These are phyloP conservation scores for Andrena chrysosceles DNA, from an alignment of 2,888 invertebrate genomes.

Conservation along the genomic window DNA sequence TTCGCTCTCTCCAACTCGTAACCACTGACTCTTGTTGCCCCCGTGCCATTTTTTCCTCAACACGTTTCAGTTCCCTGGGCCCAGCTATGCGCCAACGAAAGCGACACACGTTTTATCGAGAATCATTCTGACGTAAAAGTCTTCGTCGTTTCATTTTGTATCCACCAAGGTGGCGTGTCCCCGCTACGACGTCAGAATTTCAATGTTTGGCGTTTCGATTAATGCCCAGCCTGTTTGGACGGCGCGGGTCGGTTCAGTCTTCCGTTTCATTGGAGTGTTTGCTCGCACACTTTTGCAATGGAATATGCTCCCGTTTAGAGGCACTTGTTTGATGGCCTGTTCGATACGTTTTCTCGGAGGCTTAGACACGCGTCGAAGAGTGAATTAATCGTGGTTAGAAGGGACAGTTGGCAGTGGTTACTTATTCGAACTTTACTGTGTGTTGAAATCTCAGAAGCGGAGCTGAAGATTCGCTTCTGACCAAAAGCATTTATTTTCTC, in stretches of 20 bases:
- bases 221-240: conserved; percentile 6
- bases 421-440: too few relatives aligned
- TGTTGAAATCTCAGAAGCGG: too few relatives aligned
- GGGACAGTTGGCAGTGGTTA: too few relatives aligned
- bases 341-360: too few relatives aligned
- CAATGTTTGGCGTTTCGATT: conserved; percentile 8
- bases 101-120: conserved; percentile 38
- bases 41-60: conserved; percentile 21
- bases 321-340: too few relatives aligned
- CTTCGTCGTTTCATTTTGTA: conserved; percentile 20
- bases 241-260: neutral
- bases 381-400: too few relatives aligned
- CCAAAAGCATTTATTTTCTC: too few relatives aligned
- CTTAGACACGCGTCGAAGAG: too few relatives aligned
- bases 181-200: conserved; percentile 8
- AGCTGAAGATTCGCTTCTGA: too few relatives aligned
- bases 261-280: conserved; percentile 10
- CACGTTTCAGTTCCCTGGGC: neutral
- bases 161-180: conserved; percentile 9
- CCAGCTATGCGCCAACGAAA: conserved; percentile 17
- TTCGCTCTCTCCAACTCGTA: conserved; percentile 31
- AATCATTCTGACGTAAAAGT: conserved; percentile 29
- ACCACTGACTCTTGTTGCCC: conserved; percentile 42
- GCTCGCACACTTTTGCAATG: neutral
- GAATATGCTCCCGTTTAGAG: neutral